Conservation (phyloP, 2,888 invertebrate genomes). For the Oegoconia quadripuncta region DNA sequence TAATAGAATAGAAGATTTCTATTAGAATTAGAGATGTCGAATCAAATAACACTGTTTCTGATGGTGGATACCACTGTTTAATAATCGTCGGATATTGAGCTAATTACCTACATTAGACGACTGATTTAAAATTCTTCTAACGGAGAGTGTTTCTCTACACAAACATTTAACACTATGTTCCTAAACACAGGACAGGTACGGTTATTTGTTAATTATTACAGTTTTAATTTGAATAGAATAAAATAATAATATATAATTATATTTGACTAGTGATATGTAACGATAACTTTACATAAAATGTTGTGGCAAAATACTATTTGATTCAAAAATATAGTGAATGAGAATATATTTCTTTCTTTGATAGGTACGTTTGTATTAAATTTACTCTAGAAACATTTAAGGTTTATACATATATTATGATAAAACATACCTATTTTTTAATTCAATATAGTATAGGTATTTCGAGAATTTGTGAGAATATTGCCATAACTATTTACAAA, state of each 20-base stretch:
- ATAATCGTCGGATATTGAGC: too few relatives aligned
- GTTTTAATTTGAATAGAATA: conserved; percentile 44
- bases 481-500: conserved; percentile 6
- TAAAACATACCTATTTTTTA: too few relatives aligned
- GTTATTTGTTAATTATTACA: too few relatives aligned
- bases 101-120: too few relatives aligned
- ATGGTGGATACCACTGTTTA: too few relatives aligned
- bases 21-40: too few relatives aligned
- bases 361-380: too few relatives aligned
- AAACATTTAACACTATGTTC: conserved; percentile 54
- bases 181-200: conserved; percentile 77
- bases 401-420: too few relatives aligned
- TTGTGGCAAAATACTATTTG: conserved; percentile 49
- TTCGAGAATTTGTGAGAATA: background rate
- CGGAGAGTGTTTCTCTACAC: conserved; percentile 18
- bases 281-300: conserved; percentile 67
- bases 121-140: too few relatives aligned
- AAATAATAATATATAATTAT: conserved; percentile 49
- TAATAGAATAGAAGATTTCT: too few relatives aligned
- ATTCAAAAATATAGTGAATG: conserved; percentile 15
- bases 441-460: background rate
- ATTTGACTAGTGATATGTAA: conserved; percentile 77
- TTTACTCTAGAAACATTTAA: too few relatives aligned
- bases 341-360: background rate
- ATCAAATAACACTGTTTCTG: too few relatives aligned